Percentiles rank a stretch among this genome's conserved stretches.
Conservation (phyloP, 2,113 vertebrate species). For the Stercorarius parasiticus region DNA sequence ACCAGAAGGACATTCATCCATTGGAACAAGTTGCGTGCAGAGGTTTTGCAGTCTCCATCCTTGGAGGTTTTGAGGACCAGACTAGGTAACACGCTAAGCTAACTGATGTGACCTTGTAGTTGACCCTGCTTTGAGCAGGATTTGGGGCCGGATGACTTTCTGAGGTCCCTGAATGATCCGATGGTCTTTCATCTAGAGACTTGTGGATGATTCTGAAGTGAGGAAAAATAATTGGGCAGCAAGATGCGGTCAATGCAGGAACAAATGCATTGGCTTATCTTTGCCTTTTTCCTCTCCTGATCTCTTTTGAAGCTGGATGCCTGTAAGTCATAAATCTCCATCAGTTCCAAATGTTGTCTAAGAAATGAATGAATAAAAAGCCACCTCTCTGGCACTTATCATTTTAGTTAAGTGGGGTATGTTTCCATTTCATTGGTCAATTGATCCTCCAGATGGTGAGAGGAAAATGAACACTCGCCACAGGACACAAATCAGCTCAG, state of each 20-base stretch:
- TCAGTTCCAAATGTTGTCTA: not conserved
- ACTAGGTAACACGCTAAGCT: not conserved
- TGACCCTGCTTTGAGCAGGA: not conserved
- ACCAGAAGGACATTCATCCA: not conserved
- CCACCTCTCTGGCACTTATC: not conserved
- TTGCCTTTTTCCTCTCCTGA: not conserved
- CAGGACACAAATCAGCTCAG: not conserved
- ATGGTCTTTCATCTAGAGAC: not conserved
- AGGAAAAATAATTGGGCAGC: not conserved
- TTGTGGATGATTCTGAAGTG: not conserved
- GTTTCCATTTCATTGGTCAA: constrained; percentile 24
- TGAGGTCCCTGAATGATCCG: not conserved
- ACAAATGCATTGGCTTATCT: not conserved
- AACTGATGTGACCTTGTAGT: not conserved
- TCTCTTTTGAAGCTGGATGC: not conserved
- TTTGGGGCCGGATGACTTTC: not conserved
- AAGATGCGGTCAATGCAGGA: not conserved
- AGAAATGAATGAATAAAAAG: not conserved
- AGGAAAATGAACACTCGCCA: not conserved
- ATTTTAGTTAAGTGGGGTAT: not conserved
- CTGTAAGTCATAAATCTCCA: not conserved
- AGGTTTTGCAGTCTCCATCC: not conserved
- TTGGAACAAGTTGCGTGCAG: not conserved
- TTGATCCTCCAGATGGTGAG: constrained; percentile 24
- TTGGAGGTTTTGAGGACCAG: not conserved